Evolutionary conservation across 30 jellyfish, hydroid and myxozoan genomes (phyloP).

Genomic region (Sanderia malayensis): DNA sequence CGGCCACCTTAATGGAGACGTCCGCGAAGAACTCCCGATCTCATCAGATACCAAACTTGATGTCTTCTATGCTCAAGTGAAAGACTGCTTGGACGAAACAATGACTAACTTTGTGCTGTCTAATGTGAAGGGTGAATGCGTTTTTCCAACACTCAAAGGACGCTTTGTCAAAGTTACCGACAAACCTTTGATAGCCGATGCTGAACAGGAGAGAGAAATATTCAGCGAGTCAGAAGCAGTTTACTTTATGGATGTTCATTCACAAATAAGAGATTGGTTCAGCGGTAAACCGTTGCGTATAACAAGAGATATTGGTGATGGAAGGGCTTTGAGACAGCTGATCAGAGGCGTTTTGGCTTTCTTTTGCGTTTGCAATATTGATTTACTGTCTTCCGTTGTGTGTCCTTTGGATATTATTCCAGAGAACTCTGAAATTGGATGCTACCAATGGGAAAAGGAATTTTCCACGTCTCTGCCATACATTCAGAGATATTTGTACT

Average conservation of each 20-base stretch:
- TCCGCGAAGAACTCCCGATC: conserved; percentile 7
- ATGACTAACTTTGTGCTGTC: conserved; percentile 11
- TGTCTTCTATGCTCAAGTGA: neutral
- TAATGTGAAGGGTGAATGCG: conserved; percentile 36
- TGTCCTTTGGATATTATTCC: conserved; percentile 52
- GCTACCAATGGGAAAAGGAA: conserved; percentile 53
- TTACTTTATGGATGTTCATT: conserved; percentile 17
- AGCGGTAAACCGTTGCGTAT: neutral
- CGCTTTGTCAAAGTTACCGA: conserved; percentile 34
- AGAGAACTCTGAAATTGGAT: conserved; percentile 43
- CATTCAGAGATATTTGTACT: conserved; percentile 48
- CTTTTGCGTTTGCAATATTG: conserved; percentile 38
- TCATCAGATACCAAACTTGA: neutral
- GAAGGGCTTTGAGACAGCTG: neutral
- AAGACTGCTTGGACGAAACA: neutral
- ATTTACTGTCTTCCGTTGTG: conserved; percentile 18
- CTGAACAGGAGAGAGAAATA: conserved; percentile 7
- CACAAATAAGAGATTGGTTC: neutral
- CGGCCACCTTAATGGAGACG: too few species aligned
- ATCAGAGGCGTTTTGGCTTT: conserved; percentile 43
- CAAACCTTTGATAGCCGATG: conserved; percentile 48
- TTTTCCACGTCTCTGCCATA: conserved; percentile 34
- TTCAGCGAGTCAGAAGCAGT: conserved; percentile 34
- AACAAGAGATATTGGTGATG: neutral
- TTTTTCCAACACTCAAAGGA: conserved; percentile 58